These are phyloP conservation scores for Sphaerodactylus townsendi DNA, from an alignment of 2,113 vertebrate genomes.

Conservation along the genomic window DNA sequence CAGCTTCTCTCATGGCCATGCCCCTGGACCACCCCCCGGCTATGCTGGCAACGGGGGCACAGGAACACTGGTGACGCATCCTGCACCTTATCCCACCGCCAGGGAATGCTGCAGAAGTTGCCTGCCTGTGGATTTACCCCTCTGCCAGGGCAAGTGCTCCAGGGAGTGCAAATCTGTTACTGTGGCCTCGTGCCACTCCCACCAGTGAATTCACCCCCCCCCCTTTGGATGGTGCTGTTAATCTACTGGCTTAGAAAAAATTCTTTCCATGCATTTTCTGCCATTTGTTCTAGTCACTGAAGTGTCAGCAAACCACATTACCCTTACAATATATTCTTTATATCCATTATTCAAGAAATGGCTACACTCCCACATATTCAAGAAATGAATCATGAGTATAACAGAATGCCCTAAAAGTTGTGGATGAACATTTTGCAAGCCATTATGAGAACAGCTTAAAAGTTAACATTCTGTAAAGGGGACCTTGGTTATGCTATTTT, in stretches of 20 bases:
- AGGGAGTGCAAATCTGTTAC: too few relatives aligned
- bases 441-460: accelerated
- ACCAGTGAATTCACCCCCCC: too few relatives aligned
- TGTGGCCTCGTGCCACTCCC: too few relatives aligned
- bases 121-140: too few relatives aligned
- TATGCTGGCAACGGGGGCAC: too few relatives aligned
- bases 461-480: background rate
- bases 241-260: background rate
- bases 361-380: background rate
- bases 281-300: background rate
- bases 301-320: background rate
- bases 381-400: background rate
- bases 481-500: background rate
- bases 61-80: too few relatives aligned
- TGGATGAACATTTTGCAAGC: background rate
- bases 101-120: too few relatives aligned
- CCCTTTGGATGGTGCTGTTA: too few relatives aligned
- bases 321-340: background rate
- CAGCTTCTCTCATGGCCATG: too few relatives aligned
- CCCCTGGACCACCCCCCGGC: too few relatives aligned
- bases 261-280: background rate
- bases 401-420: background rate
- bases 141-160: too few relatives aligned
- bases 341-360: background rate
- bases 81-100: too few relatives aligned